phyloP scores from a whole-genome alignment of 2,888 invertebrate species.

The Chironomus riparius region DNA sequence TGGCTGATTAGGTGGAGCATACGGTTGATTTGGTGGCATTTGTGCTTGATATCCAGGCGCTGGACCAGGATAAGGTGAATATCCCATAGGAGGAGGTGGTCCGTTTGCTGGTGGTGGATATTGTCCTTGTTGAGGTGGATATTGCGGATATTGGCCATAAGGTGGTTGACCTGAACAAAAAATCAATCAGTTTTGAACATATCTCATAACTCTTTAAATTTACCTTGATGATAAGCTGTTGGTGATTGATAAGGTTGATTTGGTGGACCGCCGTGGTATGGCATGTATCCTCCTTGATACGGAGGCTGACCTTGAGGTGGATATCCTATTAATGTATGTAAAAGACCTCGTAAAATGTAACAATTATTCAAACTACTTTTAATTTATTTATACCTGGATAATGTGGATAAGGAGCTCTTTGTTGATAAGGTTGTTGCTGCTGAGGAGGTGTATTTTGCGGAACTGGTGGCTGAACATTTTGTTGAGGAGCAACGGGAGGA shows the following conservation, averaged over 20 bases:
- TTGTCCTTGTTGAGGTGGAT: conserved; percentile 40
- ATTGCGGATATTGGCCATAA: conserved; percentile 1
- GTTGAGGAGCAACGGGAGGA: conserved; percentile 31
- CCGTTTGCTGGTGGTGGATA: conserved; percentile 39
- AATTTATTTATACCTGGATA: conserved; percentile 31
- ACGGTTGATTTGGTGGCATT: conserved; percentile 30
- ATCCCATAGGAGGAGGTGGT: conserved; percentile 43
- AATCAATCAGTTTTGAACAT: conserved; percentile 28
- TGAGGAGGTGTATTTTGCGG: conserved; percentile 48
- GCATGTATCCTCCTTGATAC: conserved; percentile 38
- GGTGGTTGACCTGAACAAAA: background rate
- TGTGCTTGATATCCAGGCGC: conserved; percentile 28
- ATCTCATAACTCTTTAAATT: background rate
- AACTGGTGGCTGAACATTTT: conserved; percentile 31
- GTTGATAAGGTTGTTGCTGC: conserved; percentile 49
- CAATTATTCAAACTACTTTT: background rate
- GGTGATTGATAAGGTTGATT: conserved; percentile 34
- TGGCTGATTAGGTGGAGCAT: conserved; percentile 34
- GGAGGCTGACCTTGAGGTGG: conserved; percentile 39
- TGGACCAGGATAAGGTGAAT: conserved; percentile 29
- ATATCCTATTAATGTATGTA: no score
- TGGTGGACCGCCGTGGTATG: conserved; percentile 33
- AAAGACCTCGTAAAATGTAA: no score
- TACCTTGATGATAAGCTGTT: background rate
- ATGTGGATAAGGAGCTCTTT: conserved; percentile 45